Conservation (phyloP, 2,113 vertebrate species). For the Phycodurus eques region DNA sequence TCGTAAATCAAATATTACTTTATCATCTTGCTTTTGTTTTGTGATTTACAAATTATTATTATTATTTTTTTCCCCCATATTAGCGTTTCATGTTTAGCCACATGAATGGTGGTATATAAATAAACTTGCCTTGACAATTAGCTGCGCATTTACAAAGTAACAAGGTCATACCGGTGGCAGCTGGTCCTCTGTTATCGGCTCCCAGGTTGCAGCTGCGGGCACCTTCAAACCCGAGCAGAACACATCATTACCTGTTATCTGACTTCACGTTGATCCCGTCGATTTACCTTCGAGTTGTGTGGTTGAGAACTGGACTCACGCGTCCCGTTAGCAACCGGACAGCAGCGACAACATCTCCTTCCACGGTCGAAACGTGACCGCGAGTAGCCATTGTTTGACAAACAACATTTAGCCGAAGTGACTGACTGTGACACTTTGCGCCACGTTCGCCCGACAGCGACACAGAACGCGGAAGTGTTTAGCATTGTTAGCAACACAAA, state of each 20-base stretch:
- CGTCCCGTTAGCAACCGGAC: neutral
- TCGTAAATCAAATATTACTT: too few relatives aligned
- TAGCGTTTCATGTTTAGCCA: too few relatives aligned
- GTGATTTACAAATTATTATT: too few relatives aligned
- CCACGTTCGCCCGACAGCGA: conserved; percentile 1
- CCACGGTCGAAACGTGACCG: neutral
- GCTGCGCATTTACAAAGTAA: neutral
- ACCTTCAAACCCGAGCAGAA: conserved; percentile 50
- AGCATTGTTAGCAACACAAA: neutral
- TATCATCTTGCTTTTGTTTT: too few relatives aligned
- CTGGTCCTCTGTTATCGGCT: conserved; percentile 55
- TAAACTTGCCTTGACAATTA: too few relatives aligned
- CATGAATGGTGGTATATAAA: too few relatives aligned
- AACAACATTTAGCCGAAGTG: neutral
- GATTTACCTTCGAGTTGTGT: conserved; percentile 60
- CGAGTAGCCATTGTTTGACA: neutral
- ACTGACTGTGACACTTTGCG: neutral
- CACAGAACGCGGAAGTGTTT: conserved; percentile 18
- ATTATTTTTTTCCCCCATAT: too few relatives aligned
- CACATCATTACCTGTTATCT: neutral
- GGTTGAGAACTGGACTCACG: conserved; percentile 25
- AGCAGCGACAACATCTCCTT: neutral
- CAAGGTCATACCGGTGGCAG: conserved; percentile 62
- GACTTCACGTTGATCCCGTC: neutral
- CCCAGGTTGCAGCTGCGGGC: conserved; percentile 67